phyloP scores from a whole-genome alignment of 2,888 invertebrate species.

The Xestoiulus laeticollis region DNA sequence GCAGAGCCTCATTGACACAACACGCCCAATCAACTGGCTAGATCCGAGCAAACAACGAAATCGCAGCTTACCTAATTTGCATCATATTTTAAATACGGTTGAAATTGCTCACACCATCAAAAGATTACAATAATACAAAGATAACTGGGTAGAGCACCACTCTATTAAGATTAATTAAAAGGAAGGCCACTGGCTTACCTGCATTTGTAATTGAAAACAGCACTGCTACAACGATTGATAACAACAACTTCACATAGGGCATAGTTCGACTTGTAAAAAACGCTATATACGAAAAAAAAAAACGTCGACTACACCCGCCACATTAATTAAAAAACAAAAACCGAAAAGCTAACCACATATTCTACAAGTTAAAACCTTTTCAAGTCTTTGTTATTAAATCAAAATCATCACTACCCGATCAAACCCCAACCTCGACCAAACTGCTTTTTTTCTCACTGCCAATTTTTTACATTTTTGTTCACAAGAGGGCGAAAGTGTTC shows the following conservation, averaged over 20 bases:
- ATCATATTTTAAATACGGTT: not conserved
- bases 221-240: conserved; percentile 42
- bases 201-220: conserved; percentile 39
- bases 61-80: not conserved
- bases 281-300: conserved; percentile 1
- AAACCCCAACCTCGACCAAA: conserved; percentile 40
- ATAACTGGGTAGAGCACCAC: not conserved
- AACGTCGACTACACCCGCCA: conserved; percentile 5
- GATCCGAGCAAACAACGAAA: not conserved
- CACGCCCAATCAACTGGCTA: conserved; percentile 12
- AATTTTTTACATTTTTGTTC: conserved; percentile 1
- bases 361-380: conserved; percentile 32
- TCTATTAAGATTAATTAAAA: not conserved
- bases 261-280: conserved; percentile 40
- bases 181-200: conserved; percentile 45
- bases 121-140: not conserved
- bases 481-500: conserved; percentile 26
- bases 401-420: conserved; percentile 45
- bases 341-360: conserved; percentile 34
- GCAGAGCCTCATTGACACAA: not conserved
- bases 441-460: not conserved
- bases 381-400: conserved; percentile 31
- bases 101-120: not conserved
- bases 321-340: conserved; percentile 15
- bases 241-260: conserved; percentile 42